These are phyloP conservation scores for Trichosurus vulpecula DNA, from an alignment of 2,797 vertebrate genomes.

Conservation along the genomic window DNA sequence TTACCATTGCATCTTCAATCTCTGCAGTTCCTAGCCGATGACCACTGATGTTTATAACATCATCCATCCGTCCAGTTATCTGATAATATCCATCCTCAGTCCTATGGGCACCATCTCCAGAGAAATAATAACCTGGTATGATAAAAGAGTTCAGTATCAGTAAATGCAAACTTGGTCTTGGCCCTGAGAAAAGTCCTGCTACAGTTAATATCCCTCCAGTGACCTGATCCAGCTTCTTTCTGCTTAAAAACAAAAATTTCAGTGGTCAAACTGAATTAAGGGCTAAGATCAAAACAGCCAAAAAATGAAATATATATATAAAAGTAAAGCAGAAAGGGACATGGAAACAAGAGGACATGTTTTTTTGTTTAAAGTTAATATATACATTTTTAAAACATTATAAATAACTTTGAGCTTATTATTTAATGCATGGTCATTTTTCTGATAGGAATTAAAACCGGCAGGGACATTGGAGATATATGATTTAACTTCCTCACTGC, in stretches of 20 bases:
- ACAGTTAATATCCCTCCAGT: accelerated
- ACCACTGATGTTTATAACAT: conserved; percentile 96
- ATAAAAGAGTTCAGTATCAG: not conserved
- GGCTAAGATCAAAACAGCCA: not conserved
- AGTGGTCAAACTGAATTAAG: not conserved
- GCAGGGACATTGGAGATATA: not conserved
- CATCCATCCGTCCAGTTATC: conserved; percentile 96
- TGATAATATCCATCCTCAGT: conserved; percentile 93
- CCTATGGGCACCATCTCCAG: conserved; percentile 93
- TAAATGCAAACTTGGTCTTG: not conserved
- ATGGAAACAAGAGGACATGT: not conserved
- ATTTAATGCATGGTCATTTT: not conserved
- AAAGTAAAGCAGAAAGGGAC: not conserved
- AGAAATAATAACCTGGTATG: conserved; percentile 93
- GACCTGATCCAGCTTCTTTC: not conserved
- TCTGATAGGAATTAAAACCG: not conserved
- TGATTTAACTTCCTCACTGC: not conserved
- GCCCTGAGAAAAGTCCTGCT: not conserved
- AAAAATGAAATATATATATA: not conserved
- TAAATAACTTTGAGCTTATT: not conserved
- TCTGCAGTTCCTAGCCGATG: conserved; percentile 96
- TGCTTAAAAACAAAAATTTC: not conserved
- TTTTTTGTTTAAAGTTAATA: not conserved
- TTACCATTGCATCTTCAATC: conserved; percentile 94
- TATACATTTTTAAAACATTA: not conserved